A percentile compares a stretch with the other conserved stretches of the same genome.
Evolutionary conservation across 2,797 vertebrate genomes (phyloP).

Genomic region (Megaceryle alcyon): DNA sequence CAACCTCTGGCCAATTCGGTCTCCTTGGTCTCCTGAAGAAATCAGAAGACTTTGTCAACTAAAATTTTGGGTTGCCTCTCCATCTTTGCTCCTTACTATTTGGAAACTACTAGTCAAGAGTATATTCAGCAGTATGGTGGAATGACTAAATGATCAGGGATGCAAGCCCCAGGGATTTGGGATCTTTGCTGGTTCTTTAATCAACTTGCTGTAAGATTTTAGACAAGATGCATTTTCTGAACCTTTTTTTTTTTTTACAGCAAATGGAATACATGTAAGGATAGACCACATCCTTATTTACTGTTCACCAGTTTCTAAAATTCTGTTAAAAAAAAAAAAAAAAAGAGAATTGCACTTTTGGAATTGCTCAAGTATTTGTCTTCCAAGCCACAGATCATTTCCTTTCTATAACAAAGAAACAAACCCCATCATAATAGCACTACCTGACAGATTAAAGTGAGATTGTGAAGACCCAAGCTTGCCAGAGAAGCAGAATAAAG

Average conservation of each 20-base stretch:
- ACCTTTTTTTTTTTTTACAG: not conserved
- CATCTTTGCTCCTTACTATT: not conserved
- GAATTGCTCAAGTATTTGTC: not conserved
- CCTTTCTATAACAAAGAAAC: not conserved
- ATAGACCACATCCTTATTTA: not conserved
- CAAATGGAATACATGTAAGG: not conserved
- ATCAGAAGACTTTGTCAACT: not conserved
- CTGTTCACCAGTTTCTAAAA: not conserved
- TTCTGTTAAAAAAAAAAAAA: not conserved
- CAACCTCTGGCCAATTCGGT: not conserved
- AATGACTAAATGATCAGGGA: not conserved
- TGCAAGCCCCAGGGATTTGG: not conserved
- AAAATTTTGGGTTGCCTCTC: not conserved
- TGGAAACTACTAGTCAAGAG: not conserved
- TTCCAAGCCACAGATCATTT: not conserved
- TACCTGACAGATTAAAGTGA: not conserved
- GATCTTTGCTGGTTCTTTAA: not conserved
- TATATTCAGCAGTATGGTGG: not conserved
- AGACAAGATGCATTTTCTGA: not conserved
- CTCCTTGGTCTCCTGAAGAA: not conserved
- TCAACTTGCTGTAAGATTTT: not conserved
- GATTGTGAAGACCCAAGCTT: not conserved
- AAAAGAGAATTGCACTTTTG: not conserved
- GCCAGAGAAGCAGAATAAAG: not conserved
- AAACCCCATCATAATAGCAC: not conserved